Base-by-base conservation (phyloP, 2,888 invertebrate species). In the Noctua fimbriata region DNA sequence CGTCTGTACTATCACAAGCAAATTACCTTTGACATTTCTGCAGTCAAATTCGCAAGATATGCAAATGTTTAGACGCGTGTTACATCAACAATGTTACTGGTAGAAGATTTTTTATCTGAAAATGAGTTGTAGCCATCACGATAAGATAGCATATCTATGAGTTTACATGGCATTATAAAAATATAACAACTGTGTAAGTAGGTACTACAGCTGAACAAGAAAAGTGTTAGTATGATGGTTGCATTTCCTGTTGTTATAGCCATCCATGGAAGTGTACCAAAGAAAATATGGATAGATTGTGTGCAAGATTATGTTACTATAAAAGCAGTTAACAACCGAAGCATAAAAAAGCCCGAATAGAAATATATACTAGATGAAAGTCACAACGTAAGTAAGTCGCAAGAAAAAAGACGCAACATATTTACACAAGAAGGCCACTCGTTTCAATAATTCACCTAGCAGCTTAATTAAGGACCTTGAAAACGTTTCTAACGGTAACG, bases 111-210 rank as follows among this genome's bases (percentile, higher is more conserved):
- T 52, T 28, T 81, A 65, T 74, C 69, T 58, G 28, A 58, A 41
- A 75, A 70, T 70, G n/a, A 70, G 52, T 58, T 32, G 55, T 32
- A 32, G 9, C 65, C 41, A 82, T 81, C 58, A 28, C 7, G 79
- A 65, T 70, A 55, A 79, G 47, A 55, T 55, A 66, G 28, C 21
- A 47, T 67, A 79, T 81, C 79, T 58, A 14, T 44, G 14, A 44
- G 21, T 52, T 70, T 36, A 49, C 21, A 28, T 21, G 18, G 52
- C 24, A 28, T 32, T n/a, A n/a, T 28, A 47, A 9, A 0, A 66
- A 10, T 28, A n/a, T 1, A 76, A 60, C 16, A 49, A 47, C 28
- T 21, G n/a, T 1, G 6, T 55, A 24, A 28, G 41, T 71, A 55
- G 14, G 6, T 58, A 58, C 1, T 4, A 41, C 9, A 10, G 24